Conservation (phyloP, 2,797 vertebrate species). For the Catamblyrhynchus diadema region DNA sequence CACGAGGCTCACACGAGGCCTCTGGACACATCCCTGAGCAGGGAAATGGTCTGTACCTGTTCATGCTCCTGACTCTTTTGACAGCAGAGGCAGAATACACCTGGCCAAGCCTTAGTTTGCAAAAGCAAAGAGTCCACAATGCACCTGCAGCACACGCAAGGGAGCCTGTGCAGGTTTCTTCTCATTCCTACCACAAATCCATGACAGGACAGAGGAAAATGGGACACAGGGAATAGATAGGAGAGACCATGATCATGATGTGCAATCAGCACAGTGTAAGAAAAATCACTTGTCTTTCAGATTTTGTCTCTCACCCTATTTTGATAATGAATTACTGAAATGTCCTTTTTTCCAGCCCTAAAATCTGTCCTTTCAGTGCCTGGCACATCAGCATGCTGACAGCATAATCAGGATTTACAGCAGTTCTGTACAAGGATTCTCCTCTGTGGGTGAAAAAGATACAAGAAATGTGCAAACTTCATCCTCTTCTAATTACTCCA, state of each 20-base stretch:
- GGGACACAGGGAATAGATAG: fast-evolving
- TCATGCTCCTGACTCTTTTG: not conserved
- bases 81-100: not conserved
- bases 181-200: not conserved
- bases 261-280: not conserved
- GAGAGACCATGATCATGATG: not conserved
- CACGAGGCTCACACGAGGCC: not conserved
- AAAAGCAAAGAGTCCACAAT: not conserved
- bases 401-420: not conserved
- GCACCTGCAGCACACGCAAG: not conserved
- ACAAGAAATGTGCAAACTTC: not conserved
- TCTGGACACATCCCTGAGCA: not conserved
- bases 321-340: not conserved
- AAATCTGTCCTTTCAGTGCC: not conserved
- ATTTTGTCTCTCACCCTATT: not conserved
- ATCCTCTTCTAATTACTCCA: not conserved
- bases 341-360: not conserved
- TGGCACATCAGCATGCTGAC: not conserved
- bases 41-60: not conserved
- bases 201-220: not conserved
- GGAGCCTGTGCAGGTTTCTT: not conserved
- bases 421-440: not conserved
- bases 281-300: not conserved
- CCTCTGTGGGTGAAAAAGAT: not conserved
- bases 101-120: not conserved